Evolutionary conservation across 2,797 vertebrate genomes (phyloP).

Genomic region (Halcyon badia): DNA sequence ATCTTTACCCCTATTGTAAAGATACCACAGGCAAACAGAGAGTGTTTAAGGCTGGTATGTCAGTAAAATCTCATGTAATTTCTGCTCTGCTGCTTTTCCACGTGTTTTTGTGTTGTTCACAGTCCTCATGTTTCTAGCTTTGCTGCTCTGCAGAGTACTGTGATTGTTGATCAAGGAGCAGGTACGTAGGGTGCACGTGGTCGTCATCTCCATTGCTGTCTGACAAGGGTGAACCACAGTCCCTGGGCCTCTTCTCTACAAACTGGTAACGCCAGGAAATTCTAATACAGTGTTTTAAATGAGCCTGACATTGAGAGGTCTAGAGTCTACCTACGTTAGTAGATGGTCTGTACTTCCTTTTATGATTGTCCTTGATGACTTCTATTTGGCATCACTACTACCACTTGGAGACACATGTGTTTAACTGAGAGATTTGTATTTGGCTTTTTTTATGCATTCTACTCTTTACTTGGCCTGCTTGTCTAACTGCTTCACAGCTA

Average conservation of each 20-base stretch:
- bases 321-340: not conserved
- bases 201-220: not conserved
- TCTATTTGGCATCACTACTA: not conserved
- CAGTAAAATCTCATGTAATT: not conserved
- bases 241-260: not conserved
- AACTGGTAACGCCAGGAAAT: not conserved
- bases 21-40: not conserved
- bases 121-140: not conserved
- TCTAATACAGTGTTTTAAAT: not conserved
- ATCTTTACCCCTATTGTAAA: not conserved
- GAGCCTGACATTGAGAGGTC: not conserved
- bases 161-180: not conserved
- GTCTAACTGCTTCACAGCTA: not conserved
- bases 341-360: not conserved
- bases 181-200: not conserved
- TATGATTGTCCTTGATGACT: not conserved
- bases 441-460: not conserved
- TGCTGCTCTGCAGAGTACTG: not conserved
- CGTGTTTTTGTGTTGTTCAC: accelerated
- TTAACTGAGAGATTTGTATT: not conserved
- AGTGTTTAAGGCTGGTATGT: not conserved
- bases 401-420: not conserved
- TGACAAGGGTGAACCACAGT: not conserved
- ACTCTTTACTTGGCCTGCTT: not conserved
- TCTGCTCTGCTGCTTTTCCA: not conserved